Base-by-base conservation (phyloP, 2,113 vertebrate species). In the Xiphias gladius region DNA sequence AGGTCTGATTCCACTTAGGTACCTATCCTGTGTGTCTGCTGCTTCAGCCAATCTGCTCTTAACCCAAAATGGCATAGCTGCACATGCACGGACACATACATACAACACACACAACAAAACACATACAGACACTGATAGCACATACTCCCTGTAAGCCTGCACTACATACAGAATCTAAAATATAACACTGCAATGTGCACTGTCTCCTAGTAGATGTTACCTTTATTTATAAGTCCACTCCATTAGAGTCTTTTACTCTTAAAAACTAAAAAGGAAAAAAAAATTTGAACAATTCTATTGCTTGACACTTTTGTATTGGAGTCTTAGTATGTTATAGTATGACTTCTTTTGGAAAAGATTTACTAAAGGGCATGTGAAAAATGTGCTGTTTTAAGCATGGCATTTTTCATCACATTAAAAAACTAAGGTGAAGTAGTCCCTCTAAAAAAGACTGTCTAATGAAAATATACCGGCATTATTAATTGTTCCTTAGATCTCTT, bases 1-100 rank as follows among this genome's bases (percentile, higher is more conserved):
- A 88, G 93, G 95, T 96, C 95, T 96, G 95, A 89, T 95, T 95
- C 94, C 94, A 83, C 95, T 94, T 94, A 94, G 95, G 95, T 95
- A 95, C 93, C 94, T 92, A 94, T 93, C 95, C 91, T 94, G 88
- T 89, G 90, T 89, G n/a, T 95, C 93, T 93, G 90, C 92, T 91
- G 95, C 91, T 90, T 48, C 73, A 86, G 93, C 90, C 85, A 30
- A 80, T 76, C 89, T 88, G 67, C 68, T 69, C 93, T 90, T 95
- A 95, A 95, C 94, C 94, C 88, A 94, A 93, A 92, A 94, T 95
- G 94, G 93, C 94, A 93, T 86, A 73, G 86, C 67, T 87, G 89
- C 54, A 50, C 85, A 84, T 37, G 61, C 54, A 77, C 70, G 6
- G 6, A 35, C 32, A 59, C 70, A 74, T 39, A 79, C 55, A 86